These are phyloP conservation scores for Tokudaia muenninki DNA, from an alignment of 2,797 vertebrate genomes.

Conservation along the genomic window DNA sequence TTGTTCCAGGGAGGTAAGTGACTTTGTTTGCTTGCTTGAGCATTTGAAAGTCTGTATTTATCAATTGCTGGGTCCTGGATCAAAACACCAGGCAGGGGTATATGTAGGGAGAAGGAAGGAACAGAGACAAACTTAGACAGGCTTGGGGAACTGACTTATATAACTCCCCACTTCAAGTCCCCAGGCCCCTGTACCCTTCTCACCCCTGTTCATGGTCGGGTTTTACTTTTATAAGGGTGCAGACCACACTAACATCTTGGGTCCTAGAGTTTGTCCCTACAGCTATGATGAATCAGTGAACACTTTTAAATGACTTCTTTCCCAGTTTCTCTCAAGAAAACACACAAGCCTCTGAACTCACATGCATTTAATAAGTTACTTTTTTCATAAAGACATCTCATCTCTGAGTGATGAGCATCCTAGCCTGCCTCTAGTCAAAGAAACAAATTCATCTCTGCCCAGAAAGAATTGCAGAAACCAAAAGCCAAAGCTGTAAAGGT, in stretches of 20 bases:
- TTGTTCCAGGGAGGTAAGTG: background rate
- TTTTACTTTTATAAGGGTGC: background rate
- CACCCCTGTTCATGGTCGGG: background rate
- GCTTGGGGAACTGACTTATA: background rate
- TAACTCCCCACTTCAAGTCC: background rate
- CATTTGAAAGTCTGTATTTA: background rate
- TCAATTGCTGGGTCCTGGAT: background rate
- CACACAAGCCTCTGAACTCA: constrained; percentile 3
- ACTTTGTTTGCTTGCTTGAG: background rate
- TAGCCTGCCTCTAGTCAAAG: background rate
- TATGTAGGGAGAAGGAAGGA: fast-evolving
- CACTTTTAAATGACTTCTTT: constrained; percentile 5
- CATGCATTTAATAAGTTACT: constrained; percentile 1
- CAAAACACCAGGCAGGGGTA: background rate
- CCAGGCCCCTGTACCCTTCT: background rate
- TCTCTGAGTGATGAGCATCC: constrained; percentile 29
- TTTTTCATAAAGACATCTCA: constrained; percentile 52
- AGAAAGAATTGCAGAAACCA: constrained; percentile 47
- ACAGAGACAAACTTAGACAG: background rate
- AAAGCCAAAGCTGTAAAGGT: background rate
- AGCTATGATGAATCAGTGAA: background rate
- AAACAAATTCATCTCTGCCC: constrained; percentile 13
- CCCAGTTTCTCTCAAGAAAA: constrained; percentile 40
- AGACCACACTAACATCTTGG: background rate
- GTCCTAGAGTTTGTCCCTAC: background rate